Evolutionary conservation across 2,797 vertebrate genomes (phyloP), one percentile per base, ranked within the genome.

Genomic region (Hyperoplus lanceolatus): DNA sequence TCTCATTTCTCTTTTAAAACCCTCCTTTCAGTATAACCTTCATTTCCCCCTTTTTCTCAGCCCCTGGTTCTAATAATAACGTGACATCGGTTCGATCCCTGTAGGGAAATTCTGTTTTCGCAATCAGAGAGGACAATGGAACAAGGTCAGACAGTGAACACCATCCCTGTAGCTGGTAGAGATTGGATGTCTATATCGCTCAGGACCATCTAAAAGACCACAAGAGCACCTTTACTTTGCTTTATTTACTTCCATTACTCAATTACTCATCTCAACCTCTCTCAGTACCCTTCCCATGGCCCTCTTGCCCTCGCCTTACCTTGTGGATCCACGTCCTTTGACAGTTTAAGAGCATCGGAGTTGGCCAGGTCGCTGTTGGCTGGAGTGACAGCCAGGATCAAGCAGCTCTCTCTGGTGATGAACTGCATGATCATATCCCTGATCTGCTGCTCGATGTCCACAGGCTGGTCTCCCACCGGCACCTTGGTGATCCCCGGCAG

Each of bases 401-500:
- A 87, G 90, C 97, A 98, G 96, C 96, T 99, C 79, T 99, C 97
- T 57, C 96, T 89, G 92, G 90, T 93, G 90, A 99, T 98, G 92
- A 99, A 99, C 93, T 98, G 97, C 93, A 99, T 94, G 89, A 99
- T 97, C 97, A 99, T 98, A 0, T 99, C 98, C 55, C 93, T 92
- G 93, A 99, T 98, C 96, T 99, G 97, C 83, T 97, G 95, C 92
- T 99, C 98, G 1, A 99, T 99, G 90, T 99, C 98, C 0, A 46
- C 95, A 0, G 98, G 98, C 83, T 99, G 98, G 84, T 99, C 98
- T 53, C 98, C 98, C 1, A 99, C 97, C 2, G 98, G 98, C 60
- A 99, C 97, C 93, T 99, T 99, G 49, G 98, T 99, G 94, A 99
- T 99, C 8, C 98, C 98, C 9, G 98, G 98, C 15, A 99, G 94